Conservation (phyloP, 2,113 vertebrate genomes). For the Pterocles burchelli region DNA sequence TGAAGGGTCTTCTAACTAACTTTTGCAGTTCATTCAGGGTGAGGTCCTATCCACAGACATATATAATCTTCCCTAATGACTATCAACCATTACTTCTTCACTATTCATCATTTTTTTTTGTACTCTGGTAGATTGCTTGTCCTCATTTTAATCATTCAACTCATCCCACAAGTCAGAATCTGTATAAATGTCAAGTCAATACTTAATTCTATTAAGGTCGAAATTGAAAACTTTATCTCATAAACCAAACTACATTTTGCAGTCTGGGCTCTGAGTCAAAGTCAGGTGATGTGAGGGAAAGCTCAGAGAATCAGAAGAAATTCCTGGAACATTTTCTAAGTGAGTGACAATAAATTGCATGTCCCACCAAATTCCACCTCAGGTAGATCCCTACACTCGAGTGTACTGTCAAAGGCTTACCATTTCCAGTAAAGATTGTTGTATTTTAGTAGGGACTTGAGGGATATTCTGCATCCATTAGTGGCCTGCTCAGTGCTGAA, state of each 20-base stretch:
- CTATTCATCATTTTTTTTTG: constrained; percentile 17
- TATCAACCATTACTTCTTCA: not conserved
- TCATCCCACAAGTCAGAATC: constrained; percentile 65
- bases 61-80: constrained; percentile 13
- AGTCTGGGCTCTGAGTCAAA: constrained; percentile 38
- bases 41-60: not conserved
- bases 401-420: not conserved
- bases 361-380: not conserved
- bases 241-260: constrained; percentile 39
- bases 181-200: constrained; percentile 51
- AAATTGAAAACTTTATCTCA: constrained; percentile 54
- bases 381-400: not conserved
- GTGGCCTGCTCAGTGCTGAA: not conserved
- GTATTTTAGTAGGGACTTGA: not conserved
- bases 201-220: constrained; percentile 45
- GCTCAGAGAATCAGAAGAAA: constrained; percentile 13
- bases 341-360: not conserved
- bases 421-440: constrained; percentile 5
- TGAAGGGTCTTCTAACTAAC: not conserved
- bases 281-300: constrained; percentile 19
- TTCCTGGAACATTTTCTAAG: constrained; percentile 46
- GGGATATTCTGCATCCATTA: not conserved
- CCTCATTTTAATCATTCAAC: constrained; percentile 58
- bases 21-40: not conserved
- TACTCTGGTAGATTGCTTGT: constrained; percentile 18